Evolutionary conservation across 2,888 invertebrate species (phyloP).

Genomic region (Thecocarcelia acutangulata): DNA sequence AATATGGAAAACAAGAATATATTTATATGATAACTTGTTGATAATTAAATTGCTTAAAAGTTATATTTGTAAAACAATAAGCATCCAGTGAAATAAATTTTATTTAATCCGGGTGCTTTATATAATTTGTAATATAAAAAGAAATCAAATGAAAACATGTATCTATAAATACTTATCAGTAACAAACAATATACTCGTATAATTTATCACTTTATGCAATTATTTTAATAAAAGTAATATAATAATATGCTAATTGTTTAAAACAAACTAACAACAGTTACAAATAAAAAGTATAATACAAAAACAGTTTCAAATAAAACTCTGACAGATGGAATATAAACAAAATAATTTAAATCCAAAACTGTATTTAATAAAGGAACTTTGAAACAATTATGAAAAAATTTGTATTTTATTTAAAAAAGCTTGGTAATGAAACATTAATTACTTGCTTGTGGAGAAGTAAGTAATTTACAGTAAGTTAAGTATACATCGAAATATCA

Average conservation of each 20-base stretch:
- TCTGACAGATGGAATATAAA: neutral
- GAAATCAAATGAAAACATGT: constrained; percentile 6
- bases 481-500: too few relatives aligned
- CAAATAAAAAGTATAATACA: neutral
- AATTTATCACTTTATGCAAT: constrained; percentile 16
- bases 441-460: too few relatives aligned
- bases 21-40: constrained; percentile 15
- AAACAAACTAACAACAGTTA: neutral
- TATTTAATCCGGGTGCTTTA: constrained; percentile 33
- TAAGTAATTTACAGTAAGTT: too few relatives aligned
- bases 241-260: constrained; percentile 41
- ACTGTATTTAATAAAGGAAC: neutral
- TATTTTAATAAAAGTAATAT: constrained; percentile 41
- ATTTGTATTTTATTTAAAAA: neutral
- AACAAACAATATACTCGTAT: neutral
- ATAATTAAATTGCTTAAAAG: constrained; percentile 33
- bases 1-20: neutral
- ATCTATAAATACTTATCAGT: constrained; percentile 16
- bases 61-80: constrained; percentile 11
- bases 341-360: neutral
- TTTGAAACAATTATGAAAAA: neutral
- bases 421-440: too few relatives aligned
- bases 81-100: constrained; percentile 21
- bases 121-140: constrained; percentile 42
- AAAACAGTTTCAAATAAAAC: neutral